These are phyloP conservation scores for Cassiopea xamachana DNA, from an alignment of 30 jellyfish, hydroid and myxozoan species.

Conservation along the genomic window DNA sequence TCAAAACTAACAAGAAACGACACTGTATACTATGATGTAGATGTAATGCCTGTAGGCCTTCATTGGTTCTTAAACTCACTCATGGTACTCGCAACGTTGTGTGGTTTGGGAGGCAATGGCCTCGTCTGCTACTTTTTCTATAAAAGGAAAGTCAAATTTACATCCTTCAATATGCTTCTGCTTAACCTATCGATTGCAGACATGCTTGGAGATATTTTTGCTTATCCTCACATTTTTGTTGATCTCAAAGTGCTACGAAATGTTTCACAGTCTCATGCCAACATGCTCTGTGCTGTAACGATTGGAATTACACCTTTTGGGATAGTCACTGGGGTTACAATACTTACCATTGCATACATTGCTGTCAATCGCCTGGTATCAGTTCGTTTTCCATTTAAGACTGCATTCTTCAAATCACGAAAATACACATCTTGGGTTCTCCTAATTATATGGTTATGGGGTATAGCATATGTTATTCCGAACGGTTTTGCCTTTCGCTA, in stretches of 20 bases:
- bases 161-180: slow-evolving; percentile 53
- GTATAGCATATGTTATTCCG: slow-evolving; percentile 13
- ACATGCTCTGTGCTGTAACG: slow-evolving; percentile 73
- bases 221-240: slow-evolving; percentile 59
- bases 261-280: slow-evolving; percentile 13
- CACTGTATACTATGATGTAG: neutral
- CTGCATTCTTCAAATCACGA: slow-evolving; percentile 52
- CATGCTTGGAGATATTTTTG: slow-evolving; percentile 53
- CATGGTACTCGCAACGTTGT: slow-evolving; percentile 38
- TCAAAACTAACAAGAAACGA: neutral
- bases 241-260: slow-evolving; percentile 53
- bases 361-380: slow-evolving; percentile 46
- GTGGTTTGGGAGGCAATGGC: slow-evolving; percentile 51
- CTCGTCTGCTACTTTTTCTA: slow-evolving; percentile 55
- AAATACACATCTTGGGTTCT: slow-evolving; percentile 3
- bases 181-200: slow-evolving; percentile 61
- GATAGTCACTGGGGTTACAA: slow-evolving; percentile 66
- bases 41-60: slow-evolving; percentile 54
- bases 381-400: slow-evolving; percentile 37
- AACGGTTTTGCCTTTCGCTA: slow-evolving; percentile 33
- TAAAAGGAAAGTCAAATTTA: slow-evolving; percentile 12
- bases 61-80: slow-evolving; percentile 66
- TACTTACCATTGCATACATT: slow-evolving; percentile 47
- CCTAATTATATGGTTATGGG: slow-evolving; percentile 14
- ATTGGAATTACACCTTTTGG: slow-evolving; percentile 79